Conservation (phyloP, 2,797 vertebrate genomes). For the Micromesistius poutassou region DNA sequence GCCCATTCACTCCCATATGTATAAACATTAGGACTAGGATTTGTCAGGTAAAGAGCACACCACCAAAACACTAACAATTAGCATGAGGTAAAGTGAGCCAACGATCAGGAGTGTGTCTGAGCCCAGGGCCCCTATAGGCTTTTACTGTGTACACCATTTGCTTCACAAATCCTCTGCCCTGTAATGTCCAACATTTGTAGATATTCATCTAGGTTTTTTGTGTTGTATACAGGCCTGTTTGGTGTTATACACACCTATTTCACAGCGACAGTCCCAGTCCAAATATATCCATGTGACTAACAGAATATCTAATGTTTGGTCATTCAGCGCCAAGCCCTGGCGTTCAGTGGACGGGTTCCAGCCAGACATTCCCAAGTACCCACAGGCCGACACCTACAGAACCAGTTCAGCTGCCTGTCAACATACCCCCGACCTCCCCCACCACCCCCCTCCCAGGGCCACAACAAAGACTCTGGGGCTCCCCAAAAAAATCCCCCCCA, state of each 20-base stretch:
- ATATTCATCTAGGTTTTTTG: background rate
- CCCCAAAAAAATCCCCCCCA: slow-evolving; percentile 40
- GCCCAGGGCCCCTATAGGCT: background rate
- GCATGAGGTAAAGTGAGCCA: background rate
- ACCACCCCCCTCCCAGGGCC: slow-evolving; percentile 35
- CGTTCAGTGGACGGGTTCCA: background rate
- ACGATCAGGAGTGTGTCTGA: background rate
- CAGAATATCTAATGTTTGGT: background rate
- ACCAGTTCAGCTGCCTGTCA: background rate
- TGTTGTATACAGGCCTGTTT: background rate
- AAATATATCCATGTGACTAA: background rate
- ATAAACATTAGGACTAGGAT: slow-evolving; percentile 11
- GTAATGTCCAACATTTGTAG: background rate
- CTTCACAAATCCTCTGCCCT: too few species aligned
- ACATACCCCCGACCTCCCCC: background rate
- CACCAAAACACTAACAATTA: too few species aligned
- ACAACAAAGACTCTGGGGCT: slow-evolving; percentile 53
- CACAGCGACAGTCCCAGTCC: background rate
- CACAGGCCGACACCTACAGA: background rate
- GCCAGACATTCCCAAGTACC: background rate
- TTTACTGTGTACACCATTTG: background rate
- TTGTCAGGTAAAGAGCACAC: background rate
- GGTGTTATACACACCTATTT: too few species aligned
- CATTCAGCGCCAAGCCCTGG: background rate
- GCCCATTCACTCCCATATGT: slow-evolving; percentile 36